phyloP scores from a whole-genome alignment of 2,888 invertebrate genomes.

The Polyommatus iphigenia region DNA sequence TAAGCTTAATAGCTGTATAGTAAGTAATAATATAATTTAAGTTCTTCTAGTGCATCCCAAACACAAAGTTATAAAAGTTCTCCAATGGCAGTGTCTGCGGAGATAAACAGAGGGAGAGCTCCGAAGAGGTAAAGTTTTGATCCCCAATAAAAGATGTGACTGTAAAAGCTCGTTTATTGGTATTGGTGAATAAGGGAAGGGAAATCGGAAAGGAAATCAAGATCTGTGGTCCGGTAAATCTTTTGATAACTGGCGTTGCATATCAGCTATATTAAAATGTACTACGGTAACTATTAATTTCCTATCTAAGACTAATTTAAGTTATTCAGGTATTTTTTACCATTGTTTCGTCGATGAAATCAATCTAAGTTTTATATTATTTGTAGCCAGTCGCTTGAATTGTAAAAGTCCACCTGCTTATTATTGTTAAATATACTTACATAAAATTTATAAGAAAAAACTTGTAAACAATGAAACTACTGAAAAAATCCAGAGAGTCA shows the following conservation, averaged over 20 bases:
- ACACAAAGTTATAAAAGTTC: background rate
- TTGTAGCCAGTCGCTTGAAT: too few species aligned
- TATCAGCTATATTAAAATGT: too few species aligned
- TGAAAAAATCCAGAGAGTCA: too few species aligned
- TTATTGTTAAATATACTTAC: too few species aligned
- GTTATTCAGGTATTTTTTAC: too few species aligned
- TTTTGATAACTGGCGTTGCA: background rate
- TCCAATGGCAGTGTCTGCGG: background rate
- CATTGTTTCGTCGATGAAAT: too few species aligned
- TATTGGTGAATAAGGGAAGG: background rate
- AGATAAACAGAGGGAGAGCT: background rate
- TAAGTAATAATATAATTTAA: background rate
- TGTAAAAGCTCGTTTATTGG: constrained; percentile 16
- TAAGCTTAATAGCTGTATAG: background rate
- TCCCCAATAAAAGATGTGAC: background rate
- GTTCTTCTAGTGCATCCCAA: background rate
- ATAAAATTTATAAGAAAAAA: too few species aligned
- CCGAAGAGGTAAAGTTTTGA: background rate
- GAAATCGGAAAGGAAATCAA: background rate
- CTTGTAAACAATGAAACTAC: too few species aligned
- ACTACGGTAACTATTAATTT: too few species aligned
- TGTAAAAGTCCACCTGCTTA: too few species aligned
- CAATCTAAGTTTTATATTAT: too few species aligned
- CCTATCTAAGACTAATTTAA: too few species aligned
- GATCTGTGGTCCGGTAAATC: background rate